Base-by-base conservation (phyloP, 2,113 vertebrate species). In the Sinocyclocheilus anshuiensis region DNA sequence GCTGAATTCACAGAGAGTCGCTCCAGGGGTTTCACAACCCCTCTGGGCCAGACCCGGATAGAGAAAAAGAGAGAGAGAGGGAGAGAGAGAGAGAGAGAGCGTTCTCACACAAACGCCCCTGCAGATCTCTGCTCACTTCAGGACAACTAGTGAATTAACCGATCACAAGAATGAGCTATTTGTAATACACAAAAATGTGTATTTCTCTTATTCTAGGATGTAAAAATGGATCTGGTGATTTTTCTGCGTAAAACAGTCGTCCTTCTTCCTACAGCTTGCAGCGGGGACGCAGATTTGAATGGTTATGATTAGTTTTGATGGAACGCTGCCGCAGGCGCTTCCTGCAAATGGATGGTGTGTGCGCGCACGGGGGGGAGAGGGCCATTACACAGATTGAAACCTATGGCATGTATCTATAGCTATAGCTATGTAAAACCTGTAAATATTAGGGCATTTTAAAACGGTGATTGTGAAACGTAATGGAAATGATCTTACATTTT, bases 301-400 rank as follows among this genome's bases (percentile, higher is more conserved):
- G 95, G 96, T 95, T 96, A 95, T 97, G 96, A 97, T 97, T 96
- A 96, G 96, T 96, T 97, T 97, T 97, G 96, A 96, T 96, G 96
- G 96, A 96, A 96, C 95, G 95, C 95, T 96, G 95, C 96, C 96
- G 91, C 94, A n/a, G 96, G 96, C 96, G 92, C 95, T 97, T 96
- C 96, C 96, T 96, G 95, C 96, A 96, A 97, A 96, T 96, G 96
- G 95, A 97, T 96, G 95, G 95, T 96, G 96, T 95, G 92, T 94
- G 42, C 42, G 42, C 42, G 42, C 42, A 42, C 42, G 42, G 42
- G 95, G 96, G 95, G 96, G 96, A 96, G 95, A 96, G 95, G 96
- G 96, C 94, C 94, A 95, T 96, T 95, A 57, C 59, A 71, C 87
- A 61, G 83, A 85, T 75, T 42, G 95, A 96, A 94, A 94, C 92